Evolutionary conservation across 2,888 invertebrate genomes (phyloP), one percentile per base, ranked within the genome.

Genomic region (Apotomis turbidana): DNA sequence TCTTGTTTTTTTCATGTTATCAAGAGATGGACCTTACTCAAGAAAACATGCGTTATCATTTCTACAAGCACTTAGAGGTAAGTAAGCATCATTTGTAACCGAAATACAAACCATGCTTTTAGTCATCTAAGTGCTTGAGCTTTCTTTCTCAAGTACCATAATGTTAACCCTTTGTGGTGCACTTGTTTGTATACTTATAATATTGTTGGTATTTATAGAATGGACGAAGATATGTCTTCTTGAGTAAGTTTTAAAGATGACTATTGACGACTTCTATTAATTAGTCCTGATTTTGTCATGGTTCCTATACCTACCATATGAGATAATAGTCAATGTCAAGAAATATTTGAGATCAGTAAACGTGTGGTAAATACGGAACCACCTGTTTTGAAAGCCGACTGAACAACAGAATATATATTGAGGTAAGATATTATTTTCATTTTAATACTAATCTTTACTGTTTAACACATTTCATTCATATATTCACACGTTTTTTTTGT

Each of bases 101-200:
- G 13, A 71, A 71, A 61, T 51, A 58, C 67, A 49, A 57, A 27
- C 52, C 44, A 55, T 54, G 70, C 72, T 68, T 72, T 72, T 72
- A 72, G 72, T 54, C 67, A 71, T 67, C 36, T 72, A 51, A 72
- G 72, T 72, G 71, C 60, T 41, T 49, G 55, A 49, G 61, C 51
- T 66, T 71, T 72, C 68, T 72, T 68, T 72, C 46, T 72, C 68
- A 68, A 72, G 72, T 72, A 72, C 68, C 68, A n/a, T 68, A 72
- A 72, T 9, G 41, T 41, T 41, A 41, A 41, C 72, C 72, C 72
- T 72, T 72, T 68, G 46, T 72, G 58, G 59, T 58, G 63, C 38
- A 13, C 44, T 57, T 60, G 12, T 54, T 51, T 9, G 46, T 52
- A 27, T 57, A 57, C 55, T 15, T 70, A 44, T 63, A 44, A 49